A percentile compares a stretch with the other conserved stretches of the same genome.
Evolutionary conservation across 2,888 invertebrate genomes (phyloP).

Genomic region (Coenonympha arcania): DNA sequence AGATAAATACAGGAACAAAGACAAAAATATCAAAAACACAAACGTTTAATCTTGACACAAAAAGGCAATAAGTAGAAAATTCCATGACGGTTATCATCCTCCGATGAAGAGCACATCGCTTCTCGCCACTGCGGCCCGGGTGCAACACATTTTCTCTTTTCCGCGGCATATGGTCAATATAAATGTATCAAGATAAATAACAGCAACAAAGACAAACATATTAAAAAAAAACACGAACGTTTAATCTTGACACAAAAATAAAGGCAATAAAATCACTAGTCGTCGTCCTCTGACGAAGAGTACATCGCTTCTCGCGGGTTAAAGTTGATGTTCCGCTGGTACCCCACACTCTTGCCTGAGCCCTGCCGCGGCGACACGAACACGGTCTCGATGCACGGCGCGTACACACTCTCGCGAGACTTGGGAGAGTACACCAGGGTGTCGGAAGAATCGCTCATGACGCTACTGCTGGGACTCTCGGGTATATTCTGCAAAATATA

Average conservation of each 20-base stretch:
- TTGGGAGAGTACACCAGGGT: constrained; percentile 54
- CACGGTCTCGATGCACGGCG: not conserved
- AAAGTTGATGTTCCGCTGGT: constrained; percentile 23
- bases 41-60: too few relatives aligned
- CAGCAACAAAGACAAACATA: not conserved
- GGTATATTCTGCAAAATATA: not conserved
- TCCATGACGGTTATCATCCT: too few relatives aligned
- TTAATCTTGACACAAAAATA: constrained; percentile 38
- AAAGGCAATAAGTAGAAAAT: too few relatives aligned
- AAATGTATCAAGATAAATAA: not conserved
- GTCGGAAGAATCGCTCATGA: constrained; percentile 56
- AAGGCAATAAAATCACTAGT: constrained; percentile 37
- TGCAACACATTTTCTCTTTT: too few relatives aligned
- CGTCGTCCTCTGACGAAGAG: constrained; percentile 50
- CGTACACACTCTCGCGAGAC: constrained; percentile 13
- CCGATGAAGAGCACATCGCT: too few relatives aligned
- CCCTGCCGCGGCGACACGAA: constrained; percentile 28
- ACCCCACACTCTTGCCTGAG: constrained; percentile 29
- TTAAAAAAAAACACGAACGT: constrained; percentile 21
- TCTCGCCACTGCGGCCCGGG: too few relatives aligned
- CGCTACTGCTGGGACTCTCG: constrained; percentile 38
- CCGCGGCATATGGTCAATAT: too few relatives aligned
- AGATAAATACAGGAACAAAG: too few relatives aligned
- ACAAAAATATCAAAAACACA: too few relatives aligned
- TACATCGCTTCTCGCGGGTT: constrained; percentile 56